Conservation (phyloP, 2,113 vertebrate species). For the Gorsachius goisagi region DNA sequence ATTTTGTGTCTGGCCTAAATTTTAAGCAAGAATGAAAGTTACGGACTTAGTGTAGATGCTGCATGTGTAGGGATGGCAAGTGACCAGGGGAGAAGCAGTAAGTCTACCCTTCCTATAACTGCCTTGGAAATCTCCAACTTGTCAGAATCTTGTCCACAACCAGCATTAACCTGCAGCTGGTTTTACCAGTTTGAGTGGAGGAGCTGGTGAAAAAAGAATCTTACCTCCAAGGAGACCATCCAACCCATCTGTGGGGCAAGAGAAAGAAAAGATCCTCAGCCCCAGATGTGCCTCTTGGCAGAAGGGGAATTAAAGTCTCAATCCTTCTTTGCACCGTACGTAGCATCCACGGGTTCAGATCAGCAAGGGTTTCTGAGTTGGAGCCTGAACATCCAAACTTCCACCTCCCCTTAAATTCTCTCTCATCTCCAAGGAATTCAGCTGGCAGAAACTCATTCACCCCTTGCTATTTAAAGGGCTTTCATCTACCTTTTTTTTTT, state of each 20-base stretch:
- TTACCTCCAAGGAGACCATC: neutral
- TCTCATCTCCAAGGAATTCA: neutral
- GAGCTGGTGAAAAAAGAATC: neutral
- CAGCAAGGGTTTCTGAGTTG: neutral
- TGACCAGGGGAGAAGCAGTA: neutral
- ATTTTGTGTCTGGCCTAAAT: neutral
- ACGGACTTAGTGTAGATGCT: neutral
- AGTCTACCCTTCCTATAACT: neutral
- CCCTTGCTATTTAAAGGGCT: neutral
- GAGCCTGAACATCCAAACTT: neutral
- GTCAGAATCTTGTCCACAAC: neutral
- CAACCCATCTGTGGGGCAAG: neutral
- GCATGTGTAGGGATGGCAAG: neutral
- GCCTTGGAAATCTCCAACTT: rapidly evolving
- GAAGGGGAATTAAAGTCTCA: neutral
- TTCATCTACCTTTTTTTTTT: neutral
- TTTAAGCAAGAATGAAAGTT: neutral
- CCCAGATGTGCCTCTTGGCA: neutral
- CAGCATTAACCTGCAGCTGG: rapidly evolving
- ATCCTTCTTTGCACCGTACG: rapidly evolving
- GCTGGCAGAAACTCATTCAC: neutral
- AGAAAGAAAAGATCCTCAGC: neutral
- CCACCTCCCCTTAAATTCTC: neutral
- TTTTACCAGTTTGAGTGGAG: neutral
- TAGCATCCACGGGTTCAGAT: neutral